Evolutionary conservation across 2,888 invertebrate species (phyloP).

Genomic region (Ischnus inquisitorius): DNA sequence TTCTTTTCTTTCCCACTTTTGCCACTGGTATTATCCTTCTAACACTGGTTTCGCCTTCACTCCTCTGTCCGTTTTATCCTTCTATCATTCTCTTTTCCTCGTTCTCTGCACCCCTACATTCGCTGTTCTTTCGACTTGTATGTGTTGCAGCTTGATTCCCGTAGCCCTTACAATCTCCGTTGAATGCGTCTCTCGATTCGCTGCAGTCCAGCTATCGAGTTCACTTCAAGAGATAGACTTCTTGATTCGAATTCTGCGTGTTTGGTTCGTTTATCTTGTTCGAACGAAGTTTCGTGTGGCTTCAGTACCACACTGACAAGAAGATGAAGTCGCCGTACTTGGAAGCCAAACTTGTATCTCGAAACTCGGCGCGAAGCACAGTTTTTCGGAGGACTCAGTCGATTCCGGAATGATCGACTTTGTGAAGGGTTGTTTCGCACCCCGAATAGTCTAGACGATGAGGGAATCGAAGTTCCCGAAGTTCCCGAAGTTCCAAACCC

Average conservation of each 20-base stretch:
- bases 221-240: neutral
- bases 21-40: constrained; percentile 16
- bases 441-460: too few species aligned
- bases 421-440: too few species aligned
- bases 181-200: neutral
- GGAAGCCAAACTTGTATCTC: too few species aligned
- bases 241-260: neutral
- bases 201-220: neutral
- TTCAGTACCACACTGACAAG: too few species aligned
- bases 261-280: neutral
- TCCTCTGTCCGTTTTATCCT: neutral
- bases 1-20: constrained; percentile 4
- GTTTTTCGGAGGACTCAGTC: too few species aligned
- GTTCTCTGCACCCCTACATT: neutral
- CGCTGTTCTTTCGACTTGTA: neutral
- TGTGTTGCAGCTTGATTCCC: neutral
- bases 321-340: too few species aligned
- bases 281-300: neutral
- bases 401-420: too few species aligned
- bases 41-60: constrained; percentile 15
- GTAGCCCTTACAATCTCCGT: neutral
- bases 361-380: too few species aligned
- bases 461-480: neutral
- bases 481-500: neutral
- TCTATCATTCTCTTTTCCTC: too few species aligned